Base-by-base conservation (phyloP, 2,888 invertebrate species). In the Branchellion lobata region DNA sequence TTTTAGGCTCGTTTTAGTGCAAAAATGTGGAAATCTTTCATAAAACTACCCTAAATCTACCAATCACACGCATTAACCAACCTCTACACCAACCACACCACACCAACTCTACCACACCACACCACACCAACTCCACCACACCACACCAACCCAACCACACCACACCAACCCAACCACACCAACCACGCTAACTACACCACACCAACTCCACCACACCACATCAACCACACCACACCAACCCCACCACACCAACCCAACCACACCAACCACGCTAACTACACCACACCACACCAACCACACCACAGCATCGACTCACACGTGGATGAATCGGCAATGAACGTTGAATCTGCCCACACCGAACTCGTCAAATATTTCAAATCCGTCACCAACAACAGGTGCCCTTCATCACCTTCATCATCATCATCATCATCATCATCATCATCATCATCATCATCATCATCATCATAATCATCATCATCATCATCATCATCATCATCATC, bases 331-430 rank as follows among this genome's bases (percentile, higher is more conserved):
- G 93, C 94, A 87, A 88, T 98, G 86, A 98, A 99, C 89, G 95
- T 99, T 71, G 97, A 97, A 89, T 95, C 96, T 74, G 99, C 98
- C 1, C 99, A 99, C 86, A 91, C 93, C 81, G 96, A 99, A 90
- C 94, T 99, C 84, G 90, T 99, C 84, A 96, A 94, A 88, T 99
- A 99, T 89, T 99, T 99, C 88, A 95, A 95, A 88, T 93, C 93
- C 79, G 94, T 99, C 53, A 94, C 96, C 24, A 94, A 94, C 82
- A 99, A 99, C 89, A 91, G 99, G 85, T 98, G 97, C 93, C 90
- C n/a, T n/a, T 99, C 88, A 93, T 99, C 88, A 94, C 99, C 88
- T 99, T 99, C 90, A 93, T 99, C 87, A 65, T 65, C 65, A 65
- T 65, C 65, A 65, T 65, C n/a, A 65, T 65, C 21, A 65, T 65